Evolutionary conservation across 2,113 vertebrate species (phyloP).

Genomic region (Saccopteryx leptura): DNA sequence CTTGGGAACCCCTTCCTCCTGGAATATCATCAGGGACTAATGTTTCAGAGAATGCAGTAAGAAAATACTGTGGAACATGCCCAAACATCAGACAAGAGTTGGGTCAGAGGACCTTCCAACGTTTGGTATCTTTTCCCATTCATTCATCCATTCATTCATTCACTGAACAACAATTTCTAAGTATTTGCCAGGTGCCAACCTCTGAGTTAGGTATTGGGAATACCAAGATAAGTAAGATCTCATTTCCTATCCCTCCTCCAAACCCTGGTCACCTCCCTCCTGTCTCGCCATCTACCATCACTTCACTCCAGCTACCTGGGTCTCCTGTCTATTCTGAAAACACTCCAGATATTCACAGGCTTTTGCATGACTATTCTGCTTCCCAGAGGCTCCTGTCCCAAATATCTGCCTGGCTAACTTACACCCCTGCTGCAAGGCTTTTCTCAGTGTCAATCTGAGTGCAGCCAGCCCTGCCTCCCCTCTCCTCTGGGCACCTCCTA

Average conservation of each 20-base stretch:
- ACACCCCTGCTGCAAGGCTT: background rate
- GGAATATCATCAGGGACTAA: background rate
- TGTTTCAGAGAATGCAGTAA: background rate
- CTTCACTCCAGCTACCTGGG: background rate
- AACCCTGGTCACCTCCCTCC: background rate
- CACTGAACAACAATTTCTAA: background rate
- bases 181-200: background rate
- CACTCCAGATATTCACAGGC: background rate
- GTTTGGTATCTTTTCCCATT: background rate
- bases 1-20: background rate
- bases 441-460: background rate
- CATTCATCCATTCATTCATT: background rate
- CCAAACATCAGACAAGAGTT: background rate
- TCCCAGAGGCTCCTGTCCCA: background rate
- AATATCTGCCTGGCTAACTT: background rate
- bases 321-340: background rate
- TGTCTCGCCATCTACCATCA: accelerated
- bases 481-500: background rate
- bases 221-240: background rate
- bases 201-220: background rate
- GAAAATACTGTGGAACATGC: background rate
- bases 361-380: background rate
- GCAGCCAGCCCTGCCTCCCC: background rate
- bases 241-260: background rate
- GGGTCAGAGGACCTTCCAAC: background rate